Base-by-base conservation (phyloP, 2,888 invertebrate genomes). In the Amphipoea oculea region DNA sequence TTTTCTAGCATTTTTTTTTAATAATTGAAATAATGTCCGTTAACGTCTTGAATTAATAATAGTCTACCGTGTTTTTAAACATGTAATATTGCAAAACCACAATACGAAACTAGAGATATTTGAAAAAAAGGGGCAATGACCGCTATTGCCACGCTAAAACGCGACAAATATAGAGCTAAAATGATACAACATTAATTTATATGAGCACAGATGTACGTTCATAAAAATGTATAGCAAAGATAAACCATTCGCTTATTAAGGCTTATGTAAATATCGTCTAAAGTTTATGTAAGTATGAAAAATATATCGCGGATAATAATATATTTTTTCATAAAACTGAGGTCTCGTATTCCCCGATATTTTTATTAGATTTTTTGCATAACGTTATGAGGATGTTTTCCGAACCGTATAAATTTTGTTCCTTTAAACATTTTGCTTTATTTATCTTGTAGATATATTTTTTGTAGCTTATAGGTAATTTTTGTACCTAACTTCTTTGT, bases 291-390 rank as follows among this genome's bases (percentile, higher is more conserved):
- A 51, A 76, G 66, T 78, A 78, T 54, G 67, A 83, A 67, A 77
- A 78, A 78, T 83, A 62, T 80, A 84, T 79, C 51, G 40, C 51
- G 40, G 69, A 79, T 71, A 82, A 85, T 70, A 70, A 62, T 45
- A 62, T 63, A 68, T 68, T 68, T 86, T 82, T 72, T 82, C 86
- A 82, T 83, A 86, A 83, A 83, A 83, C 54, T 66, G 62, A 70
- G 83, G 72, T 70, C 73, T 83, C 66, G 51, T 83, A 54, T 83
- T 82, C 51, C 54, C 77, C 57, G 83, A 84, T 83, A 83, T 70
- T 84, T 84, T 83, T 84, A 86, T 84, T 86, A 84, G 83, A 83
- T 78, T 84, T 86, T 83, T 84, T 78, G 62, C 78, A 86, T 86
- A 83, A 86, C 86, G 51, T 45, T 78, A 86, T 71, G 67, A 72